Conservation (phyloP, 1,140 invertebrate genomes). For the Temnothorax longispinosus region DNA sequence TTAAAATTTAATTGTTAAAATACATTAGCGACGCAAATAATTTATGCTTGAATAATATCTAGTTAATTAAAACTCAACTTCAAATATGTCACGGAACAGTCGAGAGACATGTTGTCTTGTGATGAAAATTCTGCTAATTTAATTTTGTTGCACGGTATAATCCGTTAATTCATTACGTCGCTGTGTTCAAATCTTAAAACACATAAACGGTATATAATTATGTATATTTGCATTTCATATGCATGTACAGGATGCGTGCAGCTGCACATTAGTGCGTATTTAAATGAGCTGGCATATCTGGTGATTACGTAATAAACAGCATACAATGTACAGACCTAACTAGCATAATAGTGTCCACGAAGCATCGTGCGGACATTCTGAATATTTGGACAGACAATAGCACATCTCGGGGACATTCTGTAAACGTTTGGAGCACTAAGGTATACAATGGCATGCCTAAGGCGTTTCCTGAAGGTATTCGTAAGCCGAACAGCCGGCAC, state of each 20-base stretch:
- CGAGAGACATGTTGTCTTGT: not conserved
- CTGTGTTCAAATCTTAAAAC: slow-evolving; percentile 6
- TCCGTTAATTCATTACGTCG: not conserved
- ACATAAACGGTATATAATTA: slow-evolving; percentile 31
- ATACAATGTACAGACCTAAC: slow-evolving; percentile 61
- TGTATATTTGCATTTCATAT: slow-evolving; percentile 42
- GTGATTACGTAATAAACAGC: slow-evolving; percentile 69
- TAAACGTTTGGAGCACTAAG: slow-evolving; percentile 72
- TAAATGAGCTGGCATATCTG: slow-evolving; percentile 61
- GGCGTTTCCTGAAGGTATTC: slow-evolving; percentile 63
- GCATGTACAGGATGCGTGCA: slow-evolving; percentile 21
- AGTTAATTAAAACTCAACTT: slow-evolving; percentile 6
- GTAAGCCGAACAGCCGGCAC: slow-evolving; percentile 23
- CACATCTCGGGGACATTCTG: slow-evolving; percentile 71
- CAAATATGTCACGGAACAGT: not conserved
- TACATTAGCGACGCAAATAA: not conserved
- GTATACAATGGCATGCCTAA: slow-evolving; percentile 64
- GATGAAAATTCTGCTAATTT: not conserved
- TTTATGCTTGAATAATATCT: not conserved
- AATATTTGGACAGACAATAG: slow-evolving; percentile 70
- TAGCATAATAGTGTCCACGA: slow-evolving; percentile 65
- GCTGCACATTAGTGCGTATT: slow-evolving; percentile 62
- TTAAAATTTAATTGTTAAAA: slow-evolving; percentile 11
- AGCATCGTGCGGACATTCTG: slow-evolving; percentile 60
- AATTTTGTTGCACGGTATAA: slow-evolving; percentile 6